Evolutionary conservation across 2,888 invertebrate genomes (phyloP).

Genomic region (Eumerus sabulonum): DNA sequence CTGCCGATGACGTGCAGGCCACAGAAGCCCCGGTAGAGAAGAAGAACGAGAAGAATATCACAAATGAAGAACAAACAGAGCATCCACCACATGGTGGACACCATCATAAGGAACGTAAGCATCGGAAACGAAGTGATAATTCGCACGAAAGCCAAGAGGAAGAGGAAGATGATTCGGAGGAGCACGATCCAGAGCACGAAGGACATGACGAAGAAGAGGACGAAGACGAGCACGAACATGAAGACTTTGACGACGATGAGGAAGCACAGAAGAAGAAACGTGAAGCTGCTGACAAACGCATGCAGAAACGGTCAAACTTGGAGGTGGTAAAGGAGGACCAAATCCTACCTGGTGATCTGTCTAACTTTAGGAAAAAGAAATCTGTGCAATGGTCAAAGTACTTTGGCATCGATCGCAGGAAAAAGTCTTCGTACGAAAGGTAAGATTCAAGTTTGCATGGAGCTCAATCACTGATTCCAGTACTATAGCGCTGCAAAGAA

Average conservation of each 20-base stretch:
- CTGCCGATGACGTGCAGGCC: conserved; percentile 73
- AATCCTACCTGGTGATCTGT: conserved; percentile 79
- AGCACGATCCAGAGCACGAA: conserved; percentile 76
- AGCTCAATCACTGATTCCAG: not conserved
- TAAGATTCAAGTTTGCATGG: not conserved
- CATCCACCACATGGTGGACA: conserved; percentile 72
- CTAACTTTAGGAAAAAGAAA: conserved; percentile 85
- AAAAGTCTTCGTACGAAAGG: conserved; percentile 80
- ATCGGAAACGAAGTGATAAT: conserved; percentile 76
- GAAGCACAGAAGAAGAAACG: conserved; percentile 79
- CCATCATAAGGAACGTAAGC: conserved; percentile 70
- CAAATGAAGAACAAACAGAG: conserved; percentile 76
- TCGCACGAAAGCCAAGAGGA: conserved; percentile 70
- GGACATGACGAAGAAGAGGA: conserved; percentile 76
- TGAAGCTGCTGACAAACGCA: conserved; percentile 69
- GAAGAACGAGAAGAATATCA: conserved; percentile 48
- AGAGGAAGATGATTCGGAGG: conserved; percentile 74
- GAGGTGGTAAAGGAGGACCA: conserved; percentile 72
- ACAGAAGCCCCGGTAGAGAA: conserved; percentile 43
- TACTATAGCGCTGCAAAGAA: conserved; percentile 70
- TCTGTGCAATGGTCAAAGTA: conserved; percentile 93
- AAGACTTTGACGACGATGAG: conserved; percentile 75
- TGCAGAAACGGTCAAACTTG: conserved; percentile 67
- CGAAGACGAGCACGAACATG: conserved; percentile 71
- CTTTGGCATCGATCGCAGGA: conserved; percentile 90